A percentile compares a stretch with the other conserved stretches of the same genome.
phyloP scores from a whole-genome alignment of 1,140 invertebrate species.

The Drosophila grimshawi region DNA sequence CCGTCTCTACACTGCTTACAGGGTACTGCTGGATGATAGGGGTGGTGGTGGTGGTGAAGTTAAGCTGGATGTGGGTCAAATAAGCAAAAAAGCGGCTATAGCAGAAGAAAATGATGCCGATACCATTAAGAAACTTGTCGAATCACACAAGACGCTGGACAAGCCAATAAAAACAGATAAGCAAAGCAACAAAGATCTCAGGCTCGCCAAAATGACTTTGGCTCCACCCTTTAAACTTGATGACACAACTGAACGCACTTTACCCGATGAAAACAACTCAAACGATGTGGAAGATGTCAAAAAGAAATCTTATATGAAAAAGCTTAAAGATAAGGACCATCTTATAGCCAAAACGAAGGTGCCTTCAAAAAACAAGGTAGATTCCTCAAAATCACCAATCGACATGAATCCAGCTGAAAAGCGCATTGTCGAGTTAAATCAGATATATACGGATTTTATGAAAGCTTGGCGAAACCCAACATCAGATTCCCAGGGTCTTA shows the following conservation, averaged over 20 bases:
- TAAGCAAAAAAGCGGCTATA: background rate
- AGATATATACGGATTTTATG: constrained; percentile 41
- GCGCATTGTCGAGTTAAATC: constrained; percentile 35
- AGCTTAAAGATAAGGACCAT: background rate
- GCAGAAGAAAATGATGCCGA: constrained; percentile 3
- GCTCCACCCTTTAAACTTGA: background rate
- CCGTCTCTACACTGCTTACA: constrained; percentile 52
- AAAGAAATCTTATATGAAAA: background rate
- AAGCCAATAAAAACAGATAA: background rate
- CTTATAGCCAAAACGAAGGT: constrained; percentile 19
- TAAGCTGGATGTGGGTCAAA: background rate
- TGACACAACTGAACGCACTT: constrained; percentile 1
- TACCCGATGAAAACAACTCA: background rate
- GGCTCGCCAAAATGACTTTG: background rate
- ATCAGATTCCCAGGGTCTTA: background rate
- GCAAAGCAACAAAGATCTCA: background rate
- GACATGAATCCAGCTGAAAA: constrained; percentile 8
- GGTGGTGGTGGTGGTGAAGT: background rate
- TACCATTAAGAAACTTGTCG: background rate
- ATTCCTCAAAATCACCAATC: too few relatives aligned
- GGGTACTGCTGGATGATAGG: constrained; percentile 12
- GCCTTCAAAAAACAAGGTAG: background rate
- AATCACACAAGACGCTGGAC: background rate
- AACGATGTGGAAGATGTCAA: background rate
- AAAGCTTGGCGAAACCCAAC: constrained; percentile 29